These are phyloP conservation scores for Caloenas nicobarica DNA, from an alignment of 2,113 vertebrate species.

Conservation along the genomic window DNA sequence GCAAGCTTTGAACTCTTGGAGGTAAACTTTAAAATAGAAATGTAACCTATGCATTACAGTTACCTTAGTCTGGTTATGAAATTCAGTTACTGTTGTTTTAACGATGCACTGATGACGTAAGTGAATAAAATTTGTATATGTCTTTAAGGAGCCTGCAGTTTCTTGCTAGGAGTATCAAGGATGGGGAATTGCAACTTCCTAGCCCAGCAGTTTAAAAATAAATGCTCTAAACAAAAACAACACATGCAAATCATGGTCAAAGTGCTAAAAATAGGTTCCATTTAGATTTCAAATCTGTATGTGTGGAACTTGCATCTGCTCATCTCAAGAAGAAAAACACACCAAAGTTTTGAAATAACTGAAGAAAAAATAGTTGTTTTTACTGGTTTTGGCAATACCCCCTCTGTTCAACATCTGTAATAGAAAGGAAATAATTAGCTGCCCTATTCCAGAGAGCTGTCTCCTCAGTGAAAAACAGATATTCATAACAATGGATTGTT, in stretches of 20 bases:
- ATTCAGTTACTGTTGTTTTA: background rate
- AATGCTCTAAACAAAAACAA: background rate
- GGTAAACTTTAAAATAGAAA: background rate
- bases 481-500: constrained; percentile 8
- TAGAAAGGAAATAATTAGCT: constrained; percentile 20
- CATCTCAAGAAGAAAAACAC: background rate
- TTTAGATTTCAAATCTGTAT: background rate
- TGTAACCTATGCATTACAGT: background rate
- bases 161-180: background rate
- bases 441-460: background rate
- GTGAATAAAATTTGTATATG: background rate
- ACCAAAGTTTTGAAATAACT: background rate
- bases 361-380: background rate
- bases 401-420: background rate
- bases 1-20: background rate
- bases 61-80: background rate
- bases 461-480: background rate
- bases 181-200: background rate
- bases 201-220: background rate
- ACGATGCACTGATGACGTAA: background rate
- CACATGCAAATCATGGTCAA: background rate
- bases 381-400: background rate
- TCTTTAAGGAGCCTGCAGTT: background rate
- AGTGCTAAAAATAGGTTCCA: background rate
- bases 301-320: background rate